Conservation (phyloP, 2,888 invertebrate species). For the Rhamnusium bicolor region DNA sequence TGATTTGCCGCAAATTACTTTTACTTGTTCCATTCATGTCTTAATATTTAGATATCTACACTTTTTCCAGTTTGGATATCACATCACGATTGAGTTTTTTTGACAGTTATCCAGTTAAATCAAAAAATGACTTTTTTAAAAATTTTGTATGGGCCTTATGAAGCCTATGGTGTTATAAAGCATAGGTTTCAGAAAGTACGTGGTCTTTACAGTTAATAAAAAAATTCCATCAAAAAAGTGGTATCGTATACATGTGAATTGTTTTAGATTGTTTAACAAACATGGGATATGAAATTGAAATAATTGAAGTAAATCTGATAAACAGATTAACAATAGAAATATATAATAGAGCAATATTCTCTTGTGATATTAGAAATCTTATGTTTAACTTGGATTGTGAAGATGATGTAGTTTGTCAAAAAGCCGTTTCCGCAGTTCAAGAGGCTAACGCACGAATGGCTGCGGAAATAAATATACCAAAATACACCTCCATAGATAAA, state of each 20-base stretch:
- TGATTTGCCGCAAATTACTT: no score
- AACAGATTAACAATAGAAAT: slow-evolving; percentile 63
- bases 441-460: slow-evolving; percentile 59
- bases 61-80: no score
- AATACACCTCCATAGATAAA: slow-evolving; percentile 31
- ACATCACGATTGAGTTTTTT: no score
- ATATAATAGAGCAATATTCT: slow-evolving; percentile 60
- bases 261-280: slow-evolving; percentile 37
- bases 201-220: slow-evolving; percentile 61
- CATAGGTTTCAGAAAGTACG: slow-evolving; percentile 63
- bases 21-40: no score
- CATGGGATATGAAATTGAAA: slow-evolving; percentile 59
- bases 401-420: slow-evolving; percentile 61
- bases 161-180: slow-evolving; percentile 62
- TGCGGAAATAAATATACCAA: slow-evolving; percentile 49
- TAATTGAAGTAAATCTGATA: slow-evolving; percentile 59
- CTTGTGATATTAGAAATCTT: slow-evolving; percentile 63
- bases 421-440: slow-evolving; percentile 56
- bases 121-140: slow-evolving; percentile 48
- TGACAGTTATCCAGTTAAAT: neutral
- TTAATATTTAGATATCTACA: no score
- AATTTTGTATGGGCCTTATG: slow-evolving; percentile 65
- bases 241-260: neutral
- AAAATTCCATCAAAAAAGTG: neutral
- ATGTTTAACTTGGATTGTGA: slow-evolving; percentile 62